A percentile compares a stretch with the other conserved stretches of the same genome.
Evolutionary conservation across 1,140 invertebrate species (phyloP).

Genomic region (Leptinotarsa lineolata): DNA sequence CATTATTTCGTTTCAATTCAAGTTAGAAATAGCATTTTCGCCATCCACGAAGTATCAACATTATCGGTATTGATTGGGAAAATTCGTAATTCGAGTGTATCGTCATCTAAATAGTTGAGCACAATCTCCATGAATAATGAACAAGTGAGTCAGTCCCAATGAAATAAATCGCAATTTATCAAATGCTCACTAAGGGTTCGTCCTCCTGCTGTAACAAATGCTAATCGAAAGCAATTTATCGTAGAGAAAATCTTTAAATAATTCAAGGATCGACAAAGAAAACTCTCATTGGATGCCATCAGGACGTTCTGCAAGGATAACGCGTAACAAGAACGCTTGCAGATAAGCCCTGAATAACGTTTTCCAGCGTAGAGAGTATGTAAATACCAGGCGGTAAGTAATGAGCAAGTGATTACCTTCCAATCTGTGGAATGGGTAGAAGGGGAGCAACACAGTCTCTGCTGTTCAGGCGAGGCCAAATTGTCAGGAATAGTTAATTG

Average conservation of each 20-base stretch:
- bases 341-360: slow-evolving; percentile 43
- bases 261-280: slow-evolving; percentile 40
- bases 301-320: slow-evolving; percentile 34
- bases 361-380: slow-evolving; percentile 41
- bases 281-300: slow-evolving; percentile 35
- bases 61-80: too few species aligned
- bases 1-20: too few species aligned
- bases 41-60: too few species aligned
- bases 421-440: slow-evolving; percentile 49
- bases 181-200: slow-evolving; percentile 1
- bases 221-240: slow-evolving; percentile 39
- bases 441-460: background rate
- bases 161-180: slow-evolving; percentile 15
- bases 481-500: too few species aligned
- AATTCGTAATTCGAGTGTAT: too few species aligned
- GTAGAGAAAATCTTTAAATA: slow-evolving; percentile 47
- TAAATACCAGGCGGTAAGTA: slow-evolving; percentile 51
- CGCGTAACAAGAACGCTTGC: slow-evolving; percentile 23
- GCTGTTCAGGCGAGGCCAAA: too few species aligned
- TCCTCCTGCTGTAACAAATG: slow-evolving; percentile 23
- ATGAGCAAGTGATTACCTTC: slow-evolving; percentile 55
- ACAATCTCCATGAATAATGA: too few species aligned
- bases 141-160: background rate
- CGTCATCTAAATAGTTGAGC: too few species aligned
- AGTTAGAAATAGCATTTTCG: too few species aligned